Conservation (phyloP, 2,797 vertebrate genomes). For the Gouania willdenowi region DNA sequence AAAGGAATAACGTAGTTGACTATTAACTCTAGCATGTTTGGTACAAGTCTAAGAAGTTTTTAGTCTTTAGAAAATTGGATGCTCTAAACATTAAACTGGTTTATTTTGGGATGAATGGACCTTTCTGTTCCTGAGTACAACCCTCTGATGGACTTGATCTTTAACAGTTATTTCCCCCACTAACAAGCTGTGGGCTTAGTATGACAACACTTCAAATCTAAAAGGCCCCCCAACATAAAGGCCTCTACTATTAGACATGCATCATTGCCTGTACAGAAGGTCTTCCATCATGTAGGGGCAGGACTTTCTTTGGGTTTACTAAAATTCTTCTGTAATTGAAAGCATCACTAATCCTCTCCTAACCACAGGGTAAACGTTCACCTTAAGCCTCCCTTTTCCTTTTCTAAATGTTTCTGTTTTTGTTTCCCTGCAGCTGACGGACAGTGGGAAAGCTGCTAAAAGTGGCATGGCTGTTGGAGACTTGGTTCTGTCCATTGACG, state of each 20-base stretch:
- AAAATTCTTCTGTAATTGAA: constrained; percentile 14
- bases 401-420: not conserved
- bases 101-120: too few species aligned
- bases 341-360: constrained; percentile 26
- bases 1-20: too few species aligned
- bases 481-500: constrained; percentile 89
- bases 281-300: constrained; percentile 15
- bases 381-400: constrained; percentile 7
- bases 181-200: constrained; percentile 21
- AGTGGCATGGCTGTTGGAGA: constrained; percentile 88
- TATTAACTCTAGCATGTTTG: too few species aligned
- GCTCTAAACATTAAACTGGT: too few species aligned
- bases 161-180: too few species aligned
- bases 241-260: constrained; percentile 18
- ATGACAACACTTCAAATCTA: constrained; percentile 21
- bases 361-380: constrained; percentile 16
- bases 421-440: constrained; percentile 79
- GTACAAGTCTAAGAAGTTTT: too few species aligned
- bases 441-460: constrained; percentile 87
- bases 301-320: constrained; percentile 33
- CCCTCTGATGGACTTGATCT: too few species aligned
- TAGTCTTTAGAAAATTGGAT: too few species aligned
- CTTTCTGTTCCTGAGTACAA: too few species aligned
- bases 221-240: constrained; percentile 21
- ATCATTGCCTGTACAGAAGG: constrained; percentile 11